Conservation (phyloP, 1,140 invertebrate species). For the Conus ventricosus region DNA sequence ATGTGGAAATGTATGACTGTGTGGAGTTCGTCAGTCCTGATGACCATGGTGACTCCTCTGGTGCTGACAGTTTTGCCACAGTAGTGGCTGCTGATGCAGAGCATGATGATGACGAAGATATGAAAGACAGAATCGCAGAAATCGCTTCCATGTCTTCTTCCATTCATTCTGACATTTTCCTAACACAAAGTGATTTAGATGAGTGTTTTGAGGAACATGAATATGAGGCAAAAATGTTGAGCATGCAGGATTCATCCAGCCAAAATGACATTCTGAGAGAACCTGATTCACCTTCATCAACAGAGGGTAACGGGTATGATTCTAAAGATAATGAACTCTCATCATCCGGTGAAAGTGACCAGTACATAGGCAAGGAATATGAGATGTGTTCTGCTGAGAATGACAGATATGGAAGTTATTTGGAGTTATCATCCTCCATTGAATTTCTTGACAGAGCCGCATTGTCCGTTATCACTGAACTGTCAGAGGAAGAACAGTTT, state of each 20-base stretch:
- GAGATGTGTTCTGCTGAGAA: constrained; percentile 43
- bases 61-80: constrained; percentile 88
- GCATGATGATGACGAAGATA: constrained; percentile 86
- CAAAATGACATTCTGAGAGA: not conserved
- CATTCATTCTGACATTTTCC: constrained; percentile 73
- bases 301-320: constrained; percentile 23
- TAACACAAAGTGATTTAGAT: constrained; percentile 78
- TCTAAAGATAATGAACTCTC: constrained; percentile 43
- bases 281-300: not conserved
- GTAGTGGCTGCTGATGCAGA: constrained; percentile 77
- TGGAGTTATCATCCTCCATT: constrained; percentile 50
- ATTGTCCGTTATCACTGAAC: constrained; percentile 68
- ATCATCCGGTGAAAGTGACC: constrained; percentile 59
- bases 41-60: constrained; percentile 82
- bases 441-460: constrained; percentile 68
- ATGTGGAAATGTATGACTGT: constrained; percentile 23
- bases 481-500: constrained; percentile 69
- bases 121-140: constrained; percentile 79
- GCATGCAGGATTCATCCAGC: constrained; percentile 68
- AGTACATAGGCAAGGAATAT: constrained; percentile 34
- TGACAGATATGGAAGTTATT: constrained; percentile 31
- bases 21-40: constrained; percentile 52
- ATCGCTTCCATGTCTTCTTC: constrained; percentile 73
- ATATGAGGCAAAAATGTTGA: constrained; percentile 78
- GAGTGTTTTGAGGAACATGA: constrained; percentile 86